These are phyloP conservation scores for Phasianus colchicus DNA, from an alignment of 2,113 vertebrate genomes.

Conservation along the genomic window DNA sequence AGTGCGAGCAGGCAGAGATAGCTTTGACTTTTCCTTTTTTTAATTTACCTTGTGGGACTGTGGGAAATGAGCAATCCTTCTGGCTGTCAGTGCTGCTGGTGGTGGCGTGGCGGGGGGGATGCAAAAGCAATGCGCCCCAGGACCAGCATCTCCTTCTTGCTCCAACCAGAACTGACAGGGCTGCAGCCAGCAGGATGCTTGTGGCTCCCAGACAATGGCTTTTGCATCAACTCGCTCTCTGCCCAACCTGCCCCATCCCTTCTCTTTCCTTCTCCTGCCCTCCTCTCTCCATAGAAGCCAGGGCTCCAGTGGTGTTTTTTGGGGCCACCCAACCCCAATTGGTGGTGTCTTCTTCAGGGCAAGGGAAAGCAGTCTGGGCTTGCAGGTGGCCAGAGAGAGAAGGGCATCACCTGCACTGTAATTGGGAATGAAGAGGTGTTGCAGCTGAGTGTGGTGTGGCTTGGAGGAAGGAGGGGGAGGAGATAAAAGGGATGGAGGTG, in stretches of 20 bases:
- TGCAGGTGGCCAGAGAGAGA: neutral
- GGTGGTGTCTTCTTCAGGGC: neutral
- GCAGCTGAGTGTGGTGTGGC: neutral
- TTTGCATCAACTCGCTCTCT: neutral
- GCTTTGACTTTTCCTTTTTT: constrained; percentile 82
- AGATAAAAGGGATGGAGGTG: neutral
- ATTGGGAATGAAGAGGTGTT: neutral
- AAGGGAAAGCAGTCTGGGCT: neutral
- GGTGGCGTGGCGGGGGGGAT: constrained; percentile 18
- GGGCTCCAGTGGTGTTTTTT: neutral
- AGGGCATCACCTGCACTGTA: neutral
- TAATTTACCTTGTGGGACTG: constrained; percentile 81
- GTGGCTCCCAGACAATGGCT: neutral
- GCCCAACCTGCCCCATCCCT: neutral
- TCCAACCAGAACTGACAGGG: constrained; percentile 19
- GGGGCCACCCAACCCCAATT: neutral
- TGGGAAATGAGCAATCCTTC: constrained; percentile 78
- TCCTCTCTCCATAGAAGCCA: neutral
- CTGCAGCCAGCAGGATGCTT: neutral
- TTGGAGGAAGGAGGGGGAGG: neutral
- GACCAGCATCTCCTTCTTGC: neutral
- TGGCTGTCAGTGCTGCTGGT: constrained; percentile 77
- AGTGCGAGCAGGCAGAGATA: constrained; percentile 75
- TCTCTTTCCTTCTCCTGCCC: neutral
- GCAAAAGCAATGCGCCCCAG: constrained; percentile 8